These are phyloP conservation scores for Epicauta chinensis DNA, from an alignment of 1,140 invertebrate species.

Conservation along the genomic window DNA sequence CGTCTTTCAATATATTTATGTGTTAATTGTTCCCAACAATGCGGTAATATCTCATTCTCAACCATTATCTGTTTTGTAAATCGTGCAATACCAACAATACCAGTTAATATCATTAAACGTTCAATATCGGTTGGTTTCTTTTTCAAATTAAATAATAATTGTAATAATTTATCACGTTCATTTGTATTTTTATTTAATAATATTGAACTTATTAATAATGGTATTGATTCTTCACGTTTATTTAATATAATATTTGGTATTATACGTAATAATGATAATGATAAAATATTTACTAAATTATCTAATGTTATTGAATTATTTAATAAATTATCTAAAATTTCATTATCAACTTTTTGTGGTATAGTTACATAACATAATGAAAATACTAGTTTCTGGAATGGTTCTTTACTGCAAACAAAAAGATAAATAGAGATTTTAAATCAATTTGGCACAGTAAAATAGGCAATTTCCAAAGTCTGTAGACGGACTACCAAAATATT, in stretches of 20 bases:
- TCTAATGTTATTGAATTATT: slow-evolving; percentile 42
- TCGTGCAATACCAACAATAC: slow-evolving; percentile 58
- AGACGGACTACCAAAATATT: too few species aligned
- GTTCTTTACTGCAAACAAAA: slow-evolving; percentile 29
- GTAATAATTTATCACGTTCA: slow-evolving; percentile 60
- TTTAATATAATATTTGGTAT: slow-evolving; percentile 64
- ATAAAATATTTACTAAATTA: slow-evolving; percentile 44
- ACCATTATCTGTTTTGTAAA: slow-evolving; percentile 49
- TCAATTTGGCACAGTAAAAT: too few species aligned
- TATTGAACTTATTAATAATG: slow-evolving; percentile 60
- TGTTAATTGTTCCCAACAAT: slow-evolving; percentile 73
- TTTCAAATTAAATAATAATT: slow-evolving; percentile 68
- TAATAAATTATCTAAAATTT: slow-evolving; percentile 43
- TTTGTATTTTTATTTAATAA: slow-evolving; percentile 53
- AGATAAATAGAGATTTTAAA: neutral
- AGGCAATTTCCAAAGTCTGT: too few species aligned
- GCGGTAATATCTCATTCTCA: slow-evolving; percentile 63
- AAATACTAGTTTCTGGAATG: slow-evolving; percentile 47
- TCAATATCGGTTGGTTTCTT: slow-evolving; percentile 68
- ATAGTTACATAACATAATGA: slow-evolving; percentile 43
- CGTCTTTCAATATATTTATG: slow-evolving; percentile 66
- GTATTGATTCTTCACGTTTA: slow-evolving; percentile 68
- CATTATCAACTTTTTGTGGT: slow-evolving; percentile 31
- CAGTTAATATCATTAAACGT: slow-evolving; percentile 60
- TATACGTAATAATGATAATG: slow-evolving; percentile 52